phyloP scores from a whole-genome alignment of 2,888 invertebrate species.

The Gastrophysa polygoni region DNA sequence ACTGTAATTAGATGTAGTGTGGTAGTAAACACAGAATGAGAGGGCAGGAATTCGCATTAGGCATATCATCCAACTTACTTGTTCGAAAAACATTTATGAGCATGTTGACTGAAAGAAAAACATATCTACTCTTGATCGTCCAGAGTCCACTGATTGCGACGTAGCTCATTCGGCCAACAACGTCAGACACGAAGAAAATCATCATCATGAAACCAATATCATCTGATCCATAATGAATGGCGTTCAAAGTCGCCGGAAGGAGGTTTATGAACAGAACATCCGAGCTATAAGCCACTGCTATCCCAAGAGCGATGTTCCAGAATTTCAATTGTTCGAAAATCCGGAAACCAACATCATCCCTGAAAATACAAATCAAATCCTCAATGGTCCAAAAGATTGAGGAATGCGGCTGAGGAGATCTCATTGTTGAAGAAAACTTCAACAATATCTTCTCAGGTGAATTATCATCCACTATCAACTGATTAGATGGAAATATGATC shows the following conservation, averaged over 20 bases:
- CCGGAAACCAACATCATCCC: conserved; percentile 52
- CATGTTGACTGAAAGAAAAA: conserved; percentile 69
- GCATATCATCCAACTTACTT: too few species aligned
- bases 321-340: conserved; percentile 69
- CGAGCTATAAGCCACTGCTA: conserved; percentile 70
- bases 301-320: conserved; percentile 72
- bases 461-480: too few species aligned
- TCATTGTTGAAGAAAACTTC: too few species aligned
- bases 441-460: too few species aligned
- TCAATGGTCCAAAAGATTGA: too few species aligned
- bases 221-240: conserved; percentile 53
- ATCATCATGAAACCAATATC: conserved; percentile 73
- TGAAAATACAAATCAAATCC: background rate
- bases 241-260: conserved; percentile 67
- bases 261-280: conserved; percentile 74
- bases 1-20: too few species aligned
- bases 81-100: conserved; percentile 69
- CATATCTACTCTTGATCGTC: conserved; percentile 66
- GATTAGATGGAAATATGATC: background rate
- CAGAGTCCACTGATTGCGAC: conserved; percentile 68
- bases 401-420: too few species aligned
- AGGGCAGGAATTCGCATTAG: too few species aligned
- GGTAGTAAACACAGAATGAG: too few species aligned
- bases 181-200: conserved; percentile 71
- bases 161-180: conserved; percentile 67